A percentile compares a stretch with the other conserved stretches of the same genome.
Conservation (phyloP, 23 tunicate genomes). For the Halocynthia aurantium region DNA sequence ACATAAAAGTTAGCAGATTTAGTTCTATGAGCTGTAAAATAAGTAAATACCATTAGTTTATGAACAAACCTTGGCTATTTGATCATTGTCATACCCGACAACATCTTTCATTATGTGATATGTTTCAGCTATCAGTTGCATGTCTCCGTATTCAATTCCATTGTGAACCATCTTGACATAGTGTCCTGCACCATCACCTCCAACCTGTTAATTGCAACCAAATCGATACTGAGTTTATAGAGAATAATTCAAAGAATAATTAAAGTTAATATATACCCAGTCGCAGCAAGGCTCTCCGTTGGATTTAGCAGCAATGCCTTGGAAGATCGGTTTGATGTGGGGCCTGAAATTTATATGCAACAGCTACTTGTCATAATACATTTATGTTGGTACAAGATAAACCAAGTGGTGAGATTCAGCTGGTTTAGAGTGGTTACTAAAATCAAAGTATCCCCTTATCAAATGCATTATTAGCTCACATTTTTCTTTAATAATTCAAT, state of each 20-base stretch:
- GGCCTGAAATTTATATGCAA: constrained; percentile 33
- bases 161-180: constrained; percentile 98
- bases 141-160: constrained; percentile 97
- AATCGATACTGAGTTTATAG: background rate
- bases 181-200: constrained; percentile 92
- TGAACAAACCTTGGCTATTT: constrained; percentile 68
- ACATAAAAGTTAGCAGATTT: too few relatives aligned
- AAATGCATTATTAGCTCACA: too few relatives aligned
- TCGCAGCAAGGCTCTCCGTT: constrained; percentile 93
- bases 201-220: constrained; percentile 41
- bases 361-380: too few relatives aligned
- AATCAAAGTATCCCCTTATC: too few relatives aligned
- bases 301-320: constrained; percentile 79
- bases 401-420: too few relatives aligned
- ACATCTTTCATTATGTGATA: constrained; percentile 85
- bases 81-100: constrained; percentile 66
- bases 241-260: too few relatives aligned
- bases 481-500: too few relatives aligned
- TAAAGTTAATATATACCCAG: constrained; percentile 53
- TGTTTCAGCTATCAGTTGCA: constrained; percentile 89
- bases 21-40: too few relatives aligned
- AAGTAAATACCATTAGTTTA: background rate
- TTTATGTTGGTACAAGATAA: too few relatives aligned
- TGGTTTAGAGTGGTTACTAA: too few relatives aligned
- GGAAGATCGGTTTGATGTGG: constrained; percentile 74